Conservation (phyloP, 2,113 vertebrate genomes). For the Salminus brasiliensis region DNA sequence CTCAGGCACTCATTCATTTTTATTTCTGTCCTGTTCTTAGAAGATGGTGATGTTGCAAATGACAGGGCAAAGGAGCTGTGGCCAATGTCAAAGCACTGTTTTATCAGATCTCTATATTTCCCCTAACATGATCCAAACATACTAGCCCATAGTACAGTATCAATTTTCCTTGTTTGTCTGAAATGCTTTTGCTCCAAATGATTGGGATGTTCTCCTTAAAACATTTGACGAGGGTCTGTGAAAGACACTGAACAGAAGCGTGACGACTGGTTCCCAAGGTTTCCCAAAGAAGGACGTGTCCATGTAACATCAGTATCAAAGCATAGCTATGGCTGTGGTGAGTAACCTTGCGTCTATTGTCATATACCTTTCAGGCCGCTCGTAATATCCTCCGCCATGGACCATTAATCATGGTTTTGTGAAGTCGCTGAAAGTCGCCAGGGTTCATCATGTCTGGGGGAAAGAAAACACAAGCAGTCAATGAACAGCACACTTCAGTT, state of each 20-base stretch:
- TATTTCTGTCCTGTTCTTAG: conserved; percentile 71
- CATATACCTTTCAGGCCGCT: conserved; percentile 59
- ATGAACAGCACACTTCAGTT: conserved; percentile 60
- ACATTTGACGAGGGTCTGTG: neutral
- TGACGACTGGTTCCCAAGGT: conserved; percentile 11
- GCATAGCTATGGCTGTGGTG: conserved; percentile 41
- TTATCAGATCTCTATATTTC: conserved; percentile 16
- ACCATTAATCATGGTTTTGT: conserved; percentile 76
- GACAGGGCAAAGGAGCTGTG: conserved; percentile 43
- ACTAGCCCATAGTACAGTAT: too few relatives aligned
- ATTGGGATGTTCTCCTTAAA: neutral
- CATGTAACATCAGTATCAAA: conserved; percentile 50
- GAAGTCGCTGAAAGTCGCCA: conserved; percentile 57
- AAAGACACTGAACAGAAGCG: conserved; percentile 45
- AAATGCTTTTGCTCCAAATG: neutral
- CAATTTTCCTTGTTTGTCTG: too few relatives aligned
- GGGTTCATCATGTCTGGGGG: conserved; percentile 58
- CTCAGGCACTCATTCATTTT: conserved; percentile 76
- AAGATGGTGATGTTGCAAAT: conserved; percentile 56
- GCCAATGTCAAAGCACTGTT: conserved; percentile 49
- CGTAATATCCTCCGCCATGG: conserved; percentile 66
- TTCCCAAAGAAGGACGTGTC: conserved; percentile 49
- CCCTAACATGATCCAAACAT: neutral
- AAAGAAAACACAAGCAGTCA: conserved; percentile 51
- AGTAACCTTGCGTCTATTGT: conserved; percentile 58